A percentile compares a stretch with the other conserved stretches of the same genome.
These are phyloP conservation scores for Unio delphinus DNA, from an alignment of 2,888 invertebrate genomes.

Conservation along the genomic window DNA sequence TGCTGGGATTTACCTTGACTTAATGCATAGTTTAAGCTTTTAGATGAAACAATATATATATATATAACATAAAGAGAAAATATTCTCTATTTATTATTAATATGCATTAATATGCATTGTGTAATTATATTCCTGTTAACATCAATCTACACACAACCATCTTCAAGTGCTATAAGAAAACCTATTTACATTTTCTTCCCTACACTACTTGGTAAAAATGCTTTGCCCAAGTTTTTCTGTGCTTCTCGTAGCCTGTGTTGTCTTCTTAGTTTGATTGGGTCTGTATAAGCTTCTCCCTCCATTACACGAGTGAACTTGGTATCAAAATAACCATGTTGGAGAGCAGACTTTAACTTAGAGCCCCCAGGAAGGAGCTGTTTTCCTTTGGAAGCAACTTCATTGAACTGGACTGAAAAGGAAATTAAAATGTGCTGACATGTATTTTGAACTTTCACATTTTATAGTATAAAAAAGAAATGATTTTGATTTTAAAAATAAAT, in stretches of 20 bases:
- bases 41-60: too few species aligned
- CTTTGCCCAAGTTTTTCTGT: conserved; percentile 69
- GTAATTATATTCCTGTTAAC: too few species aligned
- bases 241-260: conserved; percentile 61
- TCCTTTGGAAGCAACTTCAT: conserved; percentile 67
- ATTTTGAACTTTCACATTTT: background rate
- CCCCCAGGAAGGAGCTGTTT: conserved; percentile 70
- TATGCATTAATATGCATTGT: too few species aligned
- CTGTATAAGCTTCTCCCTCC: conserved; percentile 69
- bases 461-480: background rate
- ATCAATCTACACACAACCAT: too few species aligned
- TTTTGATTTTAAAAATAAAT: too few species aligned
- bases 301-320: conserved; percentile 66
- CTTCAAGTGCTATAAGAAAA: background rate
- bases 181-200: conserved; percentile 66
- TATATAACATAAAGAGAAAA: too few species aligned
- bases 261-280: conserved; percentile 67
- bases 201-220: conserved; percentile 69
- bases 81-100: too few species aligned
- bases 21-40: too few species aligned
- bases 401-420: conserved; percentile 61
- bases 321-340: conserved; percentile 69
- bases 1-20: too few species aligned
- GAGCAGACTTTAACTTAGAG: conserved; percentile 63
- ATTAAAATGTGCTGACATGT: background rate